phyloP scores from a whole-genome alignment of 2,888 invertebrate species.

The Caenorhabditis panamensis region DNA sequence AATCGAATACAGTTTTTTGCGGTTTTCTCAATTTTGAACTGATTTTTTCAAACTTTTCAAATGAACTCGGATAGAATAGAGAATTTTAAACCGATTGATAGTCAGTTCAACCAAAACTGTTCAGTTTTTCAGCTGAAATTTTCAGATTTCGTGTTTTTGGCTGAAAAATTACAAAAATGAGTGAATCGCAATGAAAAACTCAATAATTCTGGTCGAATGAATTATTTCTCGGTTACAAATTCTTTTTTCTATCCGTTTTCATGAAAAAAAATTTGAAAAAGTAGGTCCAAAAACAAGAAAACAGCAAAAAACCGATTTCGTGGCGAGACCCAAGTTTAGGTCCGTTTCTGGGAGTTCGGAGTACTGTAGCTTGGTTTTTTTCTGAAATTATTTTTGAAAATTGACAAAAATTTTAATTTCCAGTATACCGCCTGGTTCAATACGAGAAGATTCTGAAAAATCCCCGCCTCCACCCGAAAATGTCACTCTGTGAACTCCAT shows the following conservation, averaged over 20 bases:
- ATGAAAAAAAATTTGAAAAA: too few species aligned
- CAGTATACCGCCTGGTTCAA: constrained; percentile 43
- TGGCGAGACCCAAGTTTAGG: too few species aligned
- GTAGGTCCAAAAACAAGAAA: too few species aligned
- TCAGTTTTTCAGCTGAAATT: background rate
- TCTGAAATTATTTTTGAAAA: background rate
- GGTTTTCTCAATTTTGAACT: background rate
- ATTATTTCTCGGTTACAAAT: too few species aligned
- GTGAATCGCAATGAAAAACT: too few species aligned
- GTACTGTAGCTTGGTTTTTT: background rate
- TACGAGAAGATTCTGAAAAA: constrained; percentile 33
- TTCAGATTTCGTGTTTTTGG: background rate
- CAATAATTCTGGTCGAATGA: too few species aligned
- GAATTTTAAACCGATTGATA: background rate
- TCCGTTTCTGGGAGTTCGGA: too few species aligned
- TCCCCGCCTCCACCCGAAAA: background rate
- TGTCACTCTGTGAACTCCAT: constrained; percentile 34
- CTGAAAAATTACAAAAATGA: too few species aligned
- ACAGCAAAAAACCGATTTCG: too few species aligned
- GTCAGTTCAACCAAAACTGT: constrained; percentile 2
- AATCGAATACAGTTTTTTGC: too few species aligned
- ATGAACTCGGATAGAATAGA: too few species aligned
- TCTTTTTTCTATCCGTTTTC: too few species aligned
- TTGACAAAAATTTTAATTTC: background rate
- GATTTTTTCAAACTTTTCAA: background rate